phyloP scores from a whole-genome alignment of 2,113 vertebrate genomes.

The Amphiprion percula region DNA sequence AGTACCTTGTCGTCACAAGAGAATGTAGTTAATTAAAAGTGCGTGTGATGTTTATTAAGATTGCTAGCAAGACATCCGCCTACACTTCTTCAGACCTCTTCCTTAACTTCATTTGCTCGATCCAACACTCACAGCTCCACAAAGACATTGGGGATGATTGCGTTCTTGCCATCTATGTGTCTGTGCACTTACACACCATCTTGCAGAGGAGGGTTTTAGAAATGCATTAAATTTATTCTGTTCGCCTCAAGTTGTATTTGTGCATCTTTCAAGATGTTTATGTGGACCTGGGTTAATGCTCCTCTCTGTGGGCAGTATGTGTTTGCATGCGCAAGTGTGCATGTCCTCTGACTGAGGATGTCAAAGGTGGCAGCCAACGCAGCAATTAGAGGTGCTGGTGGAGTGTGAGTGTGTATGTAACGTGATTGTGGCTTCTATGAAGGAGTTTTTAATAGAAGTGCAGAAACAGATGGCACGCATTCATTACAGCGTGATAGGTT shows the following conservation, averaged over 20 bases:
- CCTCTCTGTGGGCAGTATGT: neutral
- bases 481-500: conserved; percentile 69
- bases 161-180: conserved; percentile 14
- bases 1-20: conserved; percentile 72
- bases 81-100: conserved; percentile 55
- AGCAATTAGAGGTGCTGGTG: conserved; percentile 70
- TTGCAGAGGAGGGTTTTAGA: conserved; percentile 21
- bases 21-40: conserved; percentile 79
- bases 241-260: conserved; percentile 14
- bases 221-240: conserved; percentile 23
- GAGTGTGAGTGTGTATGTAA: conserved; percentile 51
- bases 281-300: neutral
- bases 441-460: conserved; percentile 74
- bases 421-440: conserved; percentile 56
- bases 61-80: conserved; percentile 67
- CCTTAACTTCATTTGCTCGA: conserved; percentile 71
- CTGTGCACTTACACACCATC: conserved; percentile 23
- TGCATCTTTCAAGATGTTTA: conserved; percentile 11
- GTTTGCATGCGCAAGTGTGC: conserved; percentile 52
- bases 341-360: conserved; percentile 73
- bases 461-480: conserved; percentile 71
- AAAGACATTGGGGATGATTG: conserved; percentile 31
- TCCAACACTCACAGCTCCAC: conserved; percentile 34
- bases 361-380: conserved; percentile 76
- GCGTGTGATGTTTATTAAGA: conserved; percentile 76